Conservation (phyloP, 2,113 vertebrate genomes). For the Echinops telfairi region DNA sequence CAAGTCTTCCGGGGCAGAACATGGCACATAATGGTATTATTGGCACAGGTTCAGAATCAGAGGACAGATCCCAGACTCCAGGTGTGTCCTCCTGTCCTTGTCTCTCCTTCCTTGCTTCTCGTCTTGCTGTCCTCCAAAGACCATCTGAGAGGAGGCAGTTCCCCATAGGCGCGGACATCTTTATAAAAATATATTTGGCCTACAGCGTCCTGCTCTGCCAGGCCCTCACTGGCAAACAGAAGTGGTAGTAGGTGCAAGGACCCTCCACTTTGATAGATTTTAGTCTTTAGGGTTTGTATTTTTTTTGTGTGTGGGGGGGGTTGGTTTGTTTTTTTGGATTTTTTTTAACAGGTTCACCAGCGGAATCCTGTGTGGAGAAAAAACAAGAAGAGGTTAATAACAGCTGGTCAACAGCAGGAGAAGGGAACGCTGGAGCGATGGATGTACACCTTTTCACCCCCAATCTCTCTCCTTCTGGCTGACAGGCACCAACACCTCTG, state of each 20-base stretch:
- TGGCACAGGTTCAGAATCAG: slow-evolving; percentile 98
- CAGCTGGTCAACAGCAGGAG: accelerated
- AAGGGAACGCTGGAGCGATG: accelerated
- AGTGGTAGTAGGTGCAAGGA: slow-evolving; percentile 88
- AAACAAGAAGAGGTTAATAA: slow-evolving; percentile 73
- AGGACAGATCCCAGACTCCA: slow-evolving; percentile 87
- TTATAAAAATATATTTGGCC: slow-evolving; percentile 99
- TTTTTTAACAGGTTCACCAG: slow-evolving; percentile 93
- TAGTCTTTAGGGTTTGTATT: slow-evolving; percentile 84
- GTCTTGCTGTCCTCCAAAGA: slow-evolving; percentile 79
- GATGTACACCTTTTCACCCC: background rate
- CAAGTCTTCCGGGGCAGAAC: slow-evolving; percentile 89
- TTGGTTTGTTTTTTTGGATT: slow-evolving; percentile 78
- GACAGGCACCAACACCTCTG: accelerated
- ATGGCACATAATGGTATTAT: slow-evolving; percentile 99
- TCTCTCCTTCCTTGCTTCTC: slow-evolving; percentile 14
- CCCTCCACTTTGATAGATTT: slow-evolving; percentile 76
- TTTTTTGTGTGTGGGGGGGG: background rate
- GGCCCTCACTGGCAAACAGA: slow-evolving; percentile 92
- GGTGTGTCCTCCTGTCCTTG: slow-evolving; percentile 64
- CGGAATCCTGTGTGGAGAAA: slow-evolving; percentile 91
- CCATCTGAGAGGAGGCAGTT: slow-evolving; percentile 82
- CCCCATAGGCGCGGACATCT: slow-evolving; percentile 88
- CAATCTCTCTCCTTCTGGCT: accelerated
- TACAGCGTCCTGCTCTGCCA: slow-evolving; percentile 90